A percentile compares a stretch with the other conserved stretches of the same genome.
phyloP scores from a whole-genome alignment of 2,888 invertebrate genomes.

The Spisula solida region DNA sequence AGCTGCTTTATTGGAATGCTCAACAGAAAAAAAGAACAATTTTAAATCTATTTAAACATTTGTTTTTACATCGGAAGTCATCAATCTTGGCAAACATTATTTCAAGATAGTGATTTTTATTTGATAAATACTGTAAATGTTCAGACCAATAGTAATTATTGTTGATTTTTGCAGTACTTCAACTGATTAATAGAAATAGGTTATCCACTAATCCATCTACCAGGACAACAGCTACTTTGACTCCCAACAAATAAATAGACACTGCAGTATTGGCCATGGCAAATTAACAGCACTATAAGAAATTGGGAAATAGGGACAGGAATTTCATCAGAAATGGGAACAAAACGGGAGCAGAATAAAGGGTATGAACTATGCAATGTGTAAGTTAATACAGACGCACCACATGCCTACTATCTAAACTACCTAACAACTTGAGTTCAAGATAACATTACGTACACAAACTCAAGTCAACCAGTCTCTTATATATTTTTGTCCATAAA shows the following conservation, averaged over 20 bases:
- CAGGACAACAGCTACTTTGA: not conserved
- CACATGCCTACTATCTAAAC: not conserved
- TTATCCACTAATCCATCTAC: too few relatives aligned
- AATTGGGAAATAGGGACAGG: not conserved
- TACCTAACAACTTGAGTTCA: not conserved
- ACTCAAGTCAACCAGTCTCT: not conserved
- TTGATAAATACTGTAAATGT: slow-evolving; percentile 7
- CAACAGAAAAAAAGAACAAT: not conserved
- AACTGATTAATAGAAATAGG: not conserved
- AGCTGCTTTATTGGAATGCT: slow-evolving; percentile 3
- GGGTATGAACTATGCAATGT: not conserved
- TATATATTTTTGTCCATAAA: not conserved
- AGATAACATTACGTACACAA: not conserved
- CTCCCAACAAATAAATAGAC: not conserved
- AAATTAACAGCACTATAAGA: not conserved
- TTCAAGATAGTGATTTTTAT: slow-evolving; percentile 2
- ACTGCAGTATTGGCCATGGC: not conserved
- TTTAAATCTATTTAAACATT: slow-evolving; percentile 35
- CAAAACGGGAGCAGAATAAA: too few relatives aligned
- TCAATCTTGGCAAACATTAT: slow-evolving; percentile 5
- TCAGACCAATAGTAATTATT: not conserved
- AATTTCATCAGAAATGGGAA: not conserved
- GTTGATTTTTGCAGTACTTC: not conserved
- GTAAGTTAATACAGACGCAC: not conserved
- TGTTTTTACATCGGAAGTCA: slow-evolving; percentile 10